Conservation (phyloP, 2,113 vertebrate species). For the Collichthys lucidus region DNA sequence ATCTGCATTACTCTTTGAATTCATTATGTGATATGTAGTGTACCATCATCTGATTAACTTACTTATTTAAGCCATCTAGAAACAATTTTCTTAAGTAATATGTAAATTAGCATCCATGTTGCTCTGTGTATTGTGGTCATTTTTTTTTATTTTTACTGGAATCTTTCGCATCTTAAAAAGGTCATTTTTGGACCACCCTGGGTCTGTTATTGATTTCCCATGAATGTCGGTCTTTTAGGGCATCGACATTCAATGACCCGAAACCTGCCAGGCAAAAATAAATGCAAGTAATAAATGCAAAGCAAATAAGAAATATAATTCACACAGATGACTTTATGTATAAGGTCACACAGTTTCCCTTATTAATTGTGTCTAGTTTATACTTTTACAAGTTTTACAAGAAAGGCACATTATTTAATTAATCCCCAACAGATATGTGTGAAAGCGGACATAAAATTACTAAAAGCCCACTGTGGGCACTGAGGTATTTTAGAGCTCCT, state of each 20-base stretch:
- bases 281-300: background rate
- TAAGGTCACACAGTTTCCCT: background rate
- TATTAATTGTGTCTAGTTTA: background rate
- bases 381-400: background rate
- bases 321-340: too few species aligned
- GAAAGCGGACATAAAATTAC: too few species aligned
- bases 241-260: background rate
- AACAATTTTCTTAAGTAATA: background rate
- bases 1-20: background rate
- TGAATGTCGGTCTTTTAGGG: slow-evolving; percentile 3
- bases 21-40: background rate
- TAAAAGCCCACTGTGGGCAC: too few species aligned
- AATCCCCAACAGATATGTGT: too few species aligned
- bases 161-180: slow-evolving; percentile 32
- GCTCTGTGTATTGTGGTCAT: slow-evolving; percentile 28
- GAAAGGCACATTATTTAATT: too few species aligned
- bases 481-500: too few species aligned
- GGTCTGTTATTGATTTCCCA: slow-evolving; percentile 38
- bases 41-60: background rate
- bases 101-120: slow-evolving; percentile 17
- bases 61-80: background rate
- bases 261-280: slow-evolving; percentile 4
- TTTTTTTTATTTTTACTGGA: background rate
- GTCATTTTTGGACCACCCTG: slow-evolving; percentile 27
- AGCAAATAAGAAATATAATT: background rate